Conservation (phyloP, 2,113 vertebrate genomes). For the Campylomormyrus tamandua region DNA sequence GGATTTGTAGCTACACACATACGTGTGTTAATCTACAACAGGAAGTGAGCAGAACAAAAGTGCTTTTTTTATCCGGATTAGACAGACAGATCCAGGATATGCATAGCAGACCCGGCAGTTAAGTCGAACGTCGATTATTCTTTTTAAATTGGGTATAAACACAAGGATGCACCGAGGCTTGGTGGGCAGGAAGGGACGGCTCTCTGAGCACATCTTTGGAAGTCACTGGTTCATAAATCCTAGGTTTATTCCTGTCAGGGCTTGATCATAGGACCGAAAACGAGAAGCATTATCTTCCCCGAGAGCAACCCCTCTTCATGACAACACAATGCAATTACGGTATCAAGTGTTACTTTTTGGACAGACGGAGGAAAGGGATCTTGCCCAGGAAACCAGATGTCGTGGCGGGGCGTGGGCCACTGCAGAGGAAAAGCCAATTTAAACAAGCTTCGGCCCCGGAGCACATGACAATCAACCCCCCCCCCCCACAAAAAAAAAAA, state of each 20-base stretch:
- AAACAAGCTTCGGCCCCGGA: constrained; percentile 42
- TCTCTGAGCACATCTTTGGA: neutral
- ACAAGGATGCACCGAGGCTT: neutral
- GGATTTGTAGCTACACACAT: neutral
- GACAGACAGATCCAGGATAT: neutral
- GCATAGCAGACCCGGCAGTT: neutral
- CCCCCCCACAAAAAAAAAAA: neutral
- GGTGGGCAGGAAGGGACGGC: constrained; percentile 26
- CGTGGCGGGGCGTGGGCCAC: constrained; percentile 33
- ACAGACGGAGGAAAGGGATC: constrained; percentile 34
- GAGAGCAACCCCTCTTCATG: constrained; percentile 27
- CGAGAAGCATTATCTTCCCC: constrained; percentile 33
- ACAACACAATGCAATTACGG: constrained; percentile 46
- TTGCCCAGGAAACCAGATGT: constrained; percentile 50
- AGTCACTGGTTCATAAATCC: constrained; percentile 10
- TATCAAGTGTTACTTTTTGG: constrained; percentile 53
- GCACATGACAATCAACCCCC: constrained; percentile 30
- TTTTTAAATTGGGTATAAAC: neutral
- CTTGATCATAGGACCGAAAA: constrained; percentile 42
- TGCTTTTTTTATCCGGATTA: neutral
- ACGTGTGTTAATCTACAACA: neutral
- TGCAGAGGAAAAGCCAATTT: constrained; percentile 41
- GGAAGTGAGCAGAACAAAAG: neutral
- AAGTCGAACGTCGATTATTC: neutral
- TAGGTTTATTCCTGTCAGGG: constrained; percentile 47